Base-by-base conservation (phyloP, 2,797 vertebrate species). In the Triplophysa bombifrons region DNA sequence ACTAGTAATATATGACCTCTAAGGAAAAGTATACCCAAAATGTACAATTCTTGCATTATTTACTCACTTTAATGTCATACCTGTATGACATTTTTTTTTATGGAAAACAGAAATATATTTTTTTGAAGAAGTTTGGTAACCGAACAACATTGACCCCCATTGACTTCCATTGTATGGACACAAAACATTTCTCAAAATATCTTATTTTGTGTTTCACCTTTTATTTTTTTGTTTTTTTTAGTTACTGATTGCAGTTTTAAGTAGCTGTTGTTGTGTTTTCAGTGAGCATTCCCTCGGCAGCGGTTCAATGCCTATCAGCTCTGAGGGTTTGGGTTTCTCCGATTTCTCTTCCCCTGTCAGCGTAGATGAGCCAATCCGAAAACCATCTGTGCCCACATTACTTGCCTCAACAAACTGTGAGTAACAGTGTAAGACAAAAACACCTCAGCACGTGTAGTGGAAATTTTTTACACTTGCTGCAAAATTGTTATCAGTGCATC, bases 271-370 rank as follows among this genome's bases (percentile, higher is more conserved):
- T 48, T 80, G 16, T 86, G 19, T 56, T 73, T 85, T 56, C 69
- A 94, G 94, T 55, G 90, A 91, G 44, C 84, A 88, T 27, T 91
- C 92, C 0, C 38, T 83, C 6, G 90, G 87, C 82, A 91, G 88
- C 76, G 90, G 82, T 51, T 93, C 87, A 10, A 13, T 92, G 20
- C 91, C 85, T 0, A 74, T 93, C 80, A 94, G 93, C 81, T 94
- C 94, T 27, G 93, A 93, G 10, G 94, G 92, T 41, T 66, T 94
- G 65, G 91, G 89, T 25, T 87, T 89, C 81, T 91, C 91, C 0
- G 87, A 93, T 53, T 76, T 88, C 30, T 92, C 93, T n/a, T 89
- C 88, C 56, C 85, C 91, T 10, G 71, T 91, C 75, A 90, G 84
- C 14, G 25, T 82, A 56, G 86, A 93, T 67, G 92, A 90, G 78